Evolutionary conservation across 2,113 vertebrate genomes (phyloP).

Genomic region (Orientallactaga bullata): DNA sequence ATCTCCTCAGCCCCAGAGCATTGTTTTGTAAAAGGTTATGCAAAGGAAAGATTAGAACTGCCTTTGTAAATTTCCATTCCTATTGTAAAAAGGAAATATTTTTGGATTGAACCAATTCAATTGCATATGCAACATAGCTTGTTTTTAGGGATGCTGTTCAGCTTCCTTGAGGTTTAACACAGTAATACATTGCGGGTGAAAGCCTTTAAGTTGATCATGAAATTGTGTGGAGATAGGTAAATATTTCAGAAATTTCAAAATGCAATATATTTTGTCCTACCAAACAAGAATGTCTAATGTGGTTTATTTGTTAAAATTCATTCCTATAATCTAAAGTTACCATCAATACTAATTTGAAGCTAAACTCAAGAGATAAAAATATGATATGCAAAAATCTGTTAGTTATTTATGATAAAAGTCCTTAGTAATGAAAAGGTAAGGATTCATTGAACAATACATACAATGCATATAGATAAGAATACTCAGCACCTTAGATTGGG

Average conservation of each 20-base stretch:
- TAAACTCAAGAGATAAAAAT: constrained; percentile 22
- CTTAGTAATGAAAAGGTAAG: constrained; percentile 15
- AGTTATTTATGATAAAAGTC: constrained; percentile 52
- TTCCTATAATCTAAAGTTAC: constrained; percentile 24
- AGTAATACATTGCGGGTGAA: constrained; percentile 43
- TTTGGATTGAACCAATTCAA: not conserved
- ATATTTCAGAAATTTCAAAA: constrained; percentile 38
- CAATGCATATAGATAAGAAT: not conserved
- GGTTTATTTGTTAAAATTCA: constrained; percentile 46
- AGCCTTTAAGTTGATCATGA: constrained; percentile 42
- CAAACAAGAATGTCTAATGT: not conserved
- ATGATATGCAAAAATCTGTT: not conserved
- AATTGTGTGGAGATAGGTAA: not conserved
- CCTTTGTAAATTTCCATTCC: constrained; percentile 19
- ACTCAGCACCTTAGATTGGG: not conserved
- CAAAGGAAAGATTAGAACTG: not conserved
- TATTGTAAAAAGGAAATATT: constrained; percentile 8
- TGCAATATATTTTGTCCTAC: not conserved
- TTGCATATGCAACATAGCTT: not conserved
- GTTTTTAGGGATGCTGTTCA: not conserved
- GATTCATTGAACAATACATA: not conserved
- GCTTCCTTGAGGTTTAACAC: not conserved
- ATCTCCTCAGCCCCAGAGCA: not conserved
- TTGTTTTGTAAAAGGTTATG: constrained; percentile 5
- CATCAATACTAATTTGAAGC: constrained; percentile 16